Percentiles rank a stretch among this genome's conserved stretches.
Evolutionary conservation across 2,888 invertebrate genomes (phyloP).

Genomic region (Sympetrum striolatum): DNA sequence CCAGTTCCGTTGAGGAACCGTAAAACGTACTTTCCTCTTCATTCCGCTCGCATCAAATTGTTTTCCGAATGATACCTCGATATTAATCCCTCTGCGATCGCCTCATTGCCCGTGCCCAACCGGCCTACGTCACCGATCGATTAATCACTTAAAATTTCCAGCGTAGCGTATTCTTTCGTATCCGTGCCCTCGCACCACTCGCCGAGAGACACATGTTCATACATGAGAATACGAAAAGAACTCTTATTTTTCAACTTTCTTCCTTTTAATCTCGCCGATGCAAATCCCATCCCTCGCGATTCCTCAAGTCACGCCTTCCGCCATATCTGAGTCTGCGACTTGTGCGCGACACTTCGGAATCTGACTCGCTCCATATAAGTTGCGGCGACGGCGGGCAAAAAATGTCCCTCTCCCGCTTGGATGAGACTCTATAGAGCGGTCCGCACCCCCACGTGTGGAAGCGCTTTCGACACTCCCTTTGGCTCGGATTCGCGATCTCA

Average conservation of each 20-base stretch:
- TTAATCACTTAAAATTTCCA: too few species aligned
- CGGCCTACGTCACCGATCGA: too few species aligned
- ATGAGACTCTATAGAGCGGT: background rate
- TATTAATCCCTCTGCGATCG: background rate
- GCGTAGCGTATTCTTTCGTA: too few species aligned
- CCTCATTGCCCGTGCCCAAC: too few species aligned
- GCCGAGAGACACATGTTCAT: background rate
- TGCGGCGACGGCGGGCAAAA: background rate
- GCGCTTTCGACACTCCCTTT: background rate
- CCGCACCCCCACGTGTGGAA: background rate
- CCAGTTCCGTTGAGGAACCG: too few species aligned
- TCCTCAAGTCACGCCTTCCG: background rate
- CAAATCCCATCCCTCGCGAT: background rate
- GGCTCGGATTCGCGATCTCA: background rate
- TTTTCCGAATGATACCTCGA: background rate
- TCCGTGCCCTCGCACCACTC: background rate
- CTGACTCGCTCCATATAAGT: constrained; percentile 6
- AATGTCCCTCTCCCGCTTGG: background rate
- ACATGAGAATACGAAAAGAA: background rate
- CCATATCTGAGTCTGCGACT: background rate
- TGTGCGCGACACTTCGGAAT: constrained; percentile 11
- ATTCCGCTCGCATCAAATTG: too few species aligned
- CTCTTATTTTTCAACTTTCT: background rate
- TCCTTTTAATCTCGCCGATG: background rate
- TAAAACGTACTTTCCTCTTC: too few species aligned